These are phyloP conservation scores for Australoheros facetus DNA, from an alignment of 2,797 vertebrate species.

Conservation along the genomic window DNA sequence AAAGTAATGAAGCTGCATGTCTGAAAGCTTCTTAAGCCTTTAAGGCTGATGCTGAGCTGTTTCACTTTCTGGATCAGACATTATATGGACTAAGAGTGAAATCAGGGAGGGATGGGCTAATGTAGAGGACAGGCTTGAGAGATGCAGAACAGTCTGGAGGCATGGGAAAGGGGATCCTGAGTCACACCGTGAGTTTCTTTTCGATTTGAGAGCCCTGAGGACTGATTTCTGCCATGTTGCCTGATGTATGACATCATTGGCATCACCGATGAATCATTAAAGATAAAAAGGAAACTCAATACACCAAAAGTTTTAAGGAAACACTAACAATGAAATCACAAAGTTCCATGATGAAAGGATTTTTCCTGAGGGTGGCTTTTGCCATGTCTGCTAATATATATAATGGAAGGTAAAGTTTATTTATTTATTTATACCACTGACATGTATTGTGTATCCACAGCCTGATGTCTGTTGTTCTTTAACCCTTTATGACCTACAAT, in stretches of 20 bases:
- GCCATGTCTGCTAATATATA: neutral
- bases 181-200: neutral
- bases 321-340: neutral
- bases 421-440: too few relatives aligned
- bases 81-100: neutral
- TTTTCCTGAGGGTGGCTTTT: neutral
- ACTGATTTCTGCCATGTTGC: neutral
- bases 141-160: neutral
- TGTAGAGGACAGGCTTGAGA: neutral
- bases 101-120: neutral
- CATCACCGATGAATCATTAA: neutral
- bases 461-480: too few relatives aligned
- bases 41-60: neutral
- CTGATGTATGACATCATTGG: conserved; percentile 7
- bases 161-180: neutral
- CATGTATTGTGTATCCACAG: too few relatives aligned
- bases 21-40: conserved; percentile 3
- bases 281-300: neutral
- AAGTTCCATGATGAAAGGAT: neutral
- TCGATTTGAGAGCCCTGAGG: neutral
- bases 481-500: too few relatives aligned
- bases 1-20: conserved; percentile 16
- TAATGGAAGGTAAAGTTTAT: neutral
- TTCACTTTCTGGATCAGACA: neutral
- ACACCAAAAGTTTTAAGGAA: neutral